phyloP scores from a whole-genome alignment of 2,113 vertebrate genomes.

The Rhinolophus ferrumequinum region DNA sequence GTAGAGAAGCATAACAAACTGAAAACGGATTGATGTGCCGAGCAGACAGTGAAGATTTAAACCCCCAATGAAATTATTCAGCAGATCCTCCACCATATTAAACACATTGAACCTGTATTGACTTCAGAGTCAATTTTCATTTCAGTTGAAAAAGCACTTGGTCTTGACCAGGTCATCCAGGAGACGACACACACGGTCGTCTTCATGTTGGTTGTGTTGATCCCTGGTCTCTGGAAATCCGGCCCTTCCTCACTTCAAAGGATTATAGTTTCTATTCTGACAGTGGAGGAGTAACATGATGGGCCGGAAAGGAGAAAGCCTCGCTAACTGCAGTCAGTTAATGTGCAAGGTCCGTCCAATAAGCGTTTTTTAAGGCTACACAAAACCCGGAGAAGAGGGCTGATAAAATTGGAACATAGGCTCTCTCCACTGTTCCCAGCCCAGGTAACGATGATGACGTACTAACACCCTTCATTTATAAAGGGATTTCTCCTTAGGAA shows the following conservation, averaged over 20 bases:
- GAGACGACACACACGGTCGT: rapidly evolving
- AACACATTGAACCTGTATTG: not conserved
- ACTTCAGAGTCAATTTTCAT: not conserved
- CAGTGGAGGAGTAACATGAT: not conserved
- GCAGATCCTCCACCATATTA: not conserved
- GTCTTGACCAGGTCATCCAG: not conserved
- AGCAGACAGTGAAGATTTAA: constrained; percentile 1
- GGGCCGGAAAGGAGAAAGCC: not conserved
- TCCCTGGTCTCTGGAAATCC: not conserved
- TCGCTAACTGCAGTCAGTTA: not conserved
- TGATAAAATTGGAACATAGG: not conserved
- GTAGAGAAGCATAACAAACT: not conserved
- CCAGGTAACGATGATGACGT: not conserved
- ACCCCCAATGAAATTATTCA: not conserved
- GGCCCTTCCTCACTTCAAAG: not conserved
- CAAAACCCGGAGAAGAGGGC: not conserved
- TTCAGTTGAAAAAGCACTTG: not conserved
- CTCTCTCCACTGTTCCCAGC: not conserved
- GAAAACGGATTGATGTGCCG: not conserved
- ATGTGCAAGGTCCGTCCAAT: not conserved
- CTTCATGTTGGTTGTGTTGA: not conserved
- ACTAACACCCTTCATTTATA: not conserved
- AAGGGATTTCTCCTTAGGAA: not conserved
- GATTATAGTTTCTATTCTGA: not conserved
- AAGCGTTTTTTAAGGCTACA: not conserved